phyloP scores from a whole-genome alignment of 2,113 vertebrate species.

The Formicarius rufipectus region DNA sequence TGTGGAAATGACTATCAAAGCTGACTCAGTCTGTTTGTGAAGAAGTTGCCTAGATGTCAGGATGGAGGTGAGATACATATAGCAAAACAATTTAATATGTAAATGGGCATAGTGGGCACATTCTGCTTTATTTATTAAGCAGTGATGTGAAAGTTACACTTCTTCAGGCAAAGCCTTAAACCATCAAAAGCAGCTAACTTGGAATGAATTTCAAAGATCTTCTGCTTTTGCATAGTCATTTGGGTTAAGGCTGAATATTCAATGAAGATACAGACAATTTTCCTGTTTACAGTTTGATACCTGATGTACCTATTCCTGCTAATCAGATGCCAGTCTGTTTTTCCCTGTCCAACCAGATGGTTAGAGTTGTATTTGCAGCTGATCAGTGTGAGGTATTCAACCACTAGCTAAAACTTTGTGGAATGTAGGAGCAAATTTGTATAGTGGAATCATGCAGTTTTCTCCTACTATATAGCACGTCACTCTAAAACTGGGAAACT shows the following conservation, averaged over 20 bases:
- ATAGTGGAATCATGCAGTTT: not conserved
- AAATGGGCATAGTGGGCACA: not conserved
- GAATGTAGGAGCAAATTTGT: not conserved
- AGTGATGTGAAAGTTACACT: not conserved
- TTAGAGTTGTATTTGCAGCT: not conserved
- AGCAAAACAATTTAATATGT: not conserved
- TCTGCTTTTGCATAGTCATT: not conserved
- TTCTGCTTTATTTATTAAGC: not conserved
- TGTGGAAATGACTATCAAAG: not conserved
- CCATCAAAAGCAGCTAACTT: not conserved
- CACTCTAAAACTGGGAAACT: not conserved
- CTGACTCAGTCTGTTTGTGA: not conserved
- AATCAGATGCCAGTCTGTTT: not conserved
- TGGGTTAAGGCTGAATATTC: not conserved
- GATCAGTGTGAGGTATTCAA: not conserved
- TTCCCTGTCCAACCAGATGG: not conserved
- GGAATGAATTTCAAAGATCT: not conserved
- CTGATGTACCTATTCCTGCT: not conserved
- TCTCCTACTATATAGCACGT: not conserved
- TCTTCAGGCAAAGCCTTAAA: not conserved
- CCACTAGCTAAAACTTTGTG: not conserved
- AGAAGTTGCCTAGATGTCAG: not conserved
- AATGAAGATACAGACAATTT: not conserved
- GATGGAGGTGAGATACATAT: not conserved
- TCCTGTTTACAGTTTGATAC: not conserved